Conservation (phyloP, 2,888 invertebrate genomes). For the Hypomecis punctinalis region DNA sequence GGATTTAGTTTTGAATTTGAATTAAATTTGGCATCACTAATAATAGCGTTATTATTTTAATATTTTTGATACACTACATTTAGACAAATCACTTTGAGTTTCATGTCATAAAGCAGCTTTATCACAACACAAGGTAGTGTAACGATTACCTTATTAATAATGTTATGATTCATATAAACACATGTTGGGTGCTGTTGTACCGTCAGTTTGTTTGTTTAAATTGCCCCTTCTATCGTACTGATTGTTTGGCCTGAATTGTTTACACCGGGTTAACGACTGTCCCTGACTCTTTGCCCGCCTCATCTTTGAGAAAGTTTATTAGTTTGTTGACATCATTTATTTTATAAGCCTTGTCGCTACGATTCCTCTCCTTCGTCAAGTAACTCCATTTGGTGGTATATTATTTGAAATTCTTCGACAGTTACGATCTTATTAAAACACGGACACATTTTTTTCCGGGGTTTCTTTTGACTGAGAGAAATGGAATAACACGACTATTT, state of each 20-base stretch:
- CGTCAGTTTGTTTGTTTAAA: constrained; percentile 60
- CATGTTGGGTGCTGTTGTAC: constrained; percentile 57
- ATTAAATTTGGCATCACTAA: constrained; percentile 49
- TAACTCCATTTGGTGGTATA: constrained; percentile 24
- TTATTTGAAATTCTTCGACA: constrained; percentile 32
- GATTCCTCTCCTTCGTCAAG: constrained; percentile 44
- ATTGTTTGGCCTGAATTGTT: constrained; percentile 75
- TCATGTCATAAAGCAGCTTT: constrained; percentile 11
- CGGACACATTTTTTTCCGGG: constrained; percentile 7
- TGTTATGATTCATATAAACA: constrained; percentile 59
- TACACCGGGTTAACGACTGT: constrained; percentile 73
- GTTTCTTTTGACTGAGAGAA: constrained; percentile 22
- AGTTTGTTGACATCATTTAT: constrained; percentile 64
- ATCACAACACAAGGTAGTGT: constrained; percentile 22
- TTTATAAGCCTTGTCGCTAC: constrained; percentile 51
- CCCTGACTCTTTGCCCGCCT: constrained; percentile 65
- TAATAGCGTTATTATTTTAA: constrained; percentile 34
- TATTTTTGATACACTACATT: constrained; percentile 25
- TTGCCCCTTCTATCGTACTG: constrained; percentile 60
- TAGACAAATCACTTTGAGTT: not conserved
- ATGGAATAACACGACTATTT: constrained; percentile 24
- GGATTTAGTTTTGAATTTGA: constrained; percentile 48
- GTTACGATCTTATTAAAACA: constrained; percentile 30
- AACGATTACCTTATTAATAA: constrained; percentile 43
- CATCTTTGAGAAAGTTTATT: constrained; percentile 64